Evolutionary conservation across 1,140 invertebrate species (phyloP).

Genomic region (Drosophila elegans): DNA sequence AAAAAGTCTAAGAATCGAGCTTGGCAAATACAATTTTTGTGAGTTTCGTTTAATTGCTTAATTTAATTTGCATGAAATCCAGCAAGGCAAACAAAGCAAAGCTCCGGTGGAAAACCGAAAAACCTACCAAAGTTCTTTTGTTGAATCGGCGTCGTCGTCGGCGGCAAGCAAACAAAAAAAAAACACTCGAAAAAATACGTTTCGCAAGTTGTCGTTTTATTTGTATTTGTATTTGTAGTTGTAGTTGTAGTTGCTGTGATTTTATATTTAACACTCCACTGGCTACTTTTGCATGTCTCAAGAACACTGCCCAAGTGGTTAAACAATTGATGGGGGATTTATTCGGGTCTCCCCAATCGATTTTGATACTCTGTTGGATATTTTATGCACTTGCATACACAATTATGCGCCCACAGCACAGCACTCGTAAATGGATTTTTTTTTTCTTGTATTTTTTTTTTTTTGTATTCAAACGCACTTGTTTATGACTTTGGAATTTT

Average conservation of each 20-base stretch:
- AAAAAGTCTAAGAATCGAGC: slow-evolving; percentile 35
- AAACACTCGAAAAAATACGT: slow-evolving; percentile 42
- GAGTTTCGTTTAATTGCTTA: slow-evolving; percentile 71
- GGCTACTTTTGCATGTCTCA: slow-evolving; percentile 59
- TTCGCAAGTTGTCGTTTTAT: slow-evolving; percentile 45
- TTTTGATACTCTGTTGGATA: slow-evolving; percentile 30
- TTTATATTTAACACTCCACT: slow-evolving; percentile 70
- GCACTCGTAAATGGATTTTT: slow-evolving; percentile 19
- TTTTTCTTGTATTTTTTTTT: slow-evolving; percentile 1
- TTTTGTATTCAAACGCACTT: slow-evolving; percentile 39
- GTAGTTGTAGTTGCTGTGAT: slow-evolving; percentile 28
- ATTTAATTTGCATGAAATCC: slow-evolving; percentile 76
- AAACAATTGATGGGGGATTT: slow-evolving; percentile 11
- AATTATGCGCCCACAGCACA: slow-evolving; percentile 9
- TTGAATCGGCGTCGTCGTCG: slow-evolving; percentile 45
- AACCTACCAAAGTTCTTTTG: slow-evolving; percentile 80
- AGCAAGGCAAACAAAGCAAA: slow-evolving; percentile 42
- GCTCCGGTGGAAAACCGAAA: slow-evolving; percentile 28
- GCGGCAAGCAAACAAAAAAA: slow-evolving; percentile 44
- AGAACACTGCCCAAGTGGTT: slow-evolving; percentile 61
- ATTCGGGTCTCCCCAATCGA: slow-evolving; percentile 31
- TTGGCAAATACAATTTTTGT: slow-evolving; percentile 48
- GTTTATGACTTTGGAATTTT: slow-evolving; percentile 52
- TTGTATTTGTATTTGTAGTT: background rate
- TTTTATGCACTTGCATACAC: slow-evolving; percentile 16